Conservation (phyloP, 2,113 vertebrate genomes). For the Centrocercus urophasianus region DNA sequence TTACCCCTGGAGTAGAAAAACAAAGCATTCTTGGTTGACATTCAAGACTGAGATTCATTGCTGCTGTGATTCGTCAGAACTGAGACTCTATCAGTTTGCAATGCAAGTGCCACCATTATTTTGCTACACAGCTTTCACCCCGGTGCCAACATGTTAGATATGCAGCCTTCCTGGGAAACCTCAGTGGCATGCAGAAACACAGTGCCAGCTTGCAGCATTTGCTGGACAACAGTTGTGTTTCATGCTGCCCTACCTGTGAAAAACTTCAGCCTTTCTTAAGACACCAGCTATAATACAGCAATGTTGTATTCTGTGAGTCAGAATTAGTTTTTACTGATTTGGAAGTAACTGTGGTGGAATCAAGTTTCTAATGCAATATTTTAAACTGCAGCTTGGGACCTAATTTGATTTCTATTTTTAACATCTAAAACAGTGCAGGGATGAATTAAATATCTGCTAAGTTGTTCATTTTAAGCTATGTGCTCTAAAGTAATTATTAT, state of each 20-base stretch:
- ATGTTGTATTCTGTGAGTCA: background rate
- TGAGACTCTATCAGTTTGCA: background rate
- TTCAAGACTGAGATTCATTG: background rate
- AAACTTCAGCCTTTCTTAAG: background rate
- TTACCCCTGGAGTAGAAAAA: background rate
- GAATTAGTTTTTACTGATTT: background rate
- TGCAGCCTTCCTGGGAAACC: background rate
- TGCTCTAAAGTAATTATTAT: background rate
- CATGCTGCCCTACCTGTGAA: conserved; percentile 20
- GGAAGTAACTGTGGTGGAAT: background rate
- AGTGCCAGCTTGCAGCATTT: conserved; percentile 7
- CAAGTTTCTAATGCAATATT: background rate
- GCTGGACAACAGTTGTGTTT: background rate
- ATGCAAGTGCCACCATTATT: background rate
- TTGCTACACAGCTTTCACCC: background rate
- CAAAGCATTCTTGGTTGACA: background rate
- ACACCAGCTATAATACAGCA: background rate
- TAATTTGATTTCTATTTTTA: background rate
- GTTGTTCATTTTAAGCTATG: conserved; percentile 1
- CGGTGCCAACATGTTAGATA: background rate
- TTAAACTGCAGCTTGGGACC: background rate
- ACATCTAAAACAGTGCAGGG: background rate
- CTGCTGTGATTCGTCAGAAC: background rate
- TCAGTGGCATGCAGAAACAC: conserved; percentile 2
- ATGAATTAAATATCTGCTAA: background rate